These are phyloP conservation scores for Thymelicus lineola DNA, from an alignment of 2,888 invertebrate species.

Conservation along the genomic window DNA sequence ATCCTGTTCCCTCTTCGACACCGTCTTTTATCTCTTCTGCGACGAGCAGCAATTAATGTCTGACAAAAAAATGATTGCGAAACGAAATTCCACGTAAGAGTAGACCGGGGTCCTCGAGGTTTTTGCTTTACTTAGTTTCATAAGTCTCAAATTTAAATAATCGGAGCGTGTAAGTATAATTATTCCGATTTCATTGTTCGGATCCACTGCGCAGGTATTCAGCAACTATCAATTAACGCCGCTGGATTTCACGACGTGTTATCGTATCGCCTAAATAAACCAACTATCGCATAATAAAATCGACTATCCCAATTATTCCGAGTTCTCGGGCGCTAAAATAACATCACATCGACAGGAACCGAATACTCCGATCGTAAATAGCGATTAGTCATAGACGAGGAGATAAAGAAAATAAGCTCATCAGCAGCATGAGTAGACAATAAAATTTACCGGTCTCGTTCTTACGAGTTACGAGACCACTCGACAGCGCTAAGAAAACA, in stretches of 20 bases:
- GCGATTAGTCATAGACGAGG: slow-evolving; percentile 71
- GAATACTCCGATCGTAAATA: slow-evolving; percentile 60
- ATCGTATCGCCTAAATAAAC: slow-evolving; percentile 73
- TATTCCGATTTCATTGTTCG: slow-evolving; percentile 74
- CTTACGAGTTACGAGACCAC: slow-evolving; percentile 59
- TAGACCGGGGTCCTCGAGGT: slow-evolving; percentile 55
- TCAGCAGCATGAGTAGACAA: slow-evolving; percentile 76
- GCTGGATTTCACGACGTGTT: slow-evolving; percentile 57
- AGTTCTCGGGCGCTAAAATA: slow-evolving; percentile 65
- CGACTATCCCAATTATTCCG: slow-evolving; percentile 53
- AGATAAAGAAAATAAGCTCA: slow-evolving; percentile 78
- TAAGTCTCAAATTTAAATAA: slow-evolving; percentile 82
- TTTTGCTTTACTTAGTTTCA: slow-evolving; percentile 71
- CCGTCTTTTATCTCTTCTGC: slow-evolving; percentile 75
- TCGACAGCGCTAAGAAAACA: slow-evolving; percentile 74
- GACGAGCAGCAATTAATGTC: slow-evolving; percentile 74
- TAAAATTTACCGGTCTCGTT: slow-evolving; percentile 73
- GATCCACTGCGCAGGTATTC: slow-evolving; percentile 78
- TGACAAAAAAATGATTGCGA: slow-evolving; percentile 68
- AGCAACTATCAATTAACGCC: slow-evolving; percentile 74
- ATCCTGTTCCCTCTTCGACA: slow-evolving; percentile 68
- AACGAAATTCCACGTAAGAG: slow-evolving; percentile 73
- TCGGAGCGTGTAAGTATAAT: slow-evolving; percentile 74
- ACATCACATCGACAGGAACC: slow-evolving; percentile 58
- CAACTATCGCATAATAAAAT: slow-evolving; percentile 53